Evolutionary conservation across 2,888 invertebrate genomes (phyloP), one percentile per base, ranked within the genome.

Genomic region (Lissonota sp.): DNA sequence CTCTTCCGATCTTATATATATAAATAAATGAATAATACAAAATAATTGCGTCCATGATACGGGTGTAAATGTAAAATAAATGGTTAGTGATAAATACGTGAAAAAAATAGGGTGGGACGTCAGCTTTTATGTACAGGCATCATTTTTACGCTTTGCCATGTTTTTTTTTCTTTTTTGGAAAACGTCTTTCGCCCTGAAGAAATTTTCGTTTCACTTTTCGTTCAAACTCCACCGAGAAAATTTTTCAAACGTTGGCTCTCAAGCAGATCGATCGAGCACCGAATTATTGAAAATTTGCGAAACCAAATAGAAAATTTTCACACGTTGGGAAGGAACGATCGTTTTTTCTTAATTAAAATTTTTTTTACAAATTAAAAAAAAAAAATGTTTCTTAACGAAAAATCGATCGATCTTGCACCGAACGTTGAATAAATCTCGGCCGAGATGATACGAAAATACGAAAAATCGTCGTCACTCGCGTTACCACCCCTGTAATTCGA

Each of bases 81-180:
- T 80, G 83, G 91, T 90, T 90, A 90, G 90, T 90, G 83, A 85
- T 86, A 83, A 87, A 88, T 89, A 89, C 86, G 87, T 87, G 79
- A 86, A 87, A 87, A 73, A 80, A 84, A 82, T 49, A 81, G 87
- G 89, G 85, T 84, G 83, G 86, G 86, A 88, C 84, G 86, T 75
- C 83, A 82, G 83, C 72, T 76, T 82, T 76, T 46, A 49, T 69
- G 14, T 70, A 58, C 62, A 60, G 76, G 74, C 82, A 83, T 82
- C 79, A 64, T 71, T 70, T 82, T 69, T 6, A 63, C 63, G 60
- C 72, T 58, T 67, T 69, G 66, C 60, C 71, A 49, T 72, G 75
- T 80, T 26, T 57, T 74, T 76, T 69, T 62, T 67, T 53, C 60
- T 53, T 51, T n/a, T 40, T 60, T 58, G 51, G 51, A 46, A 64